Evolutionary conservation across 2,797 vertebrate genomes (phyloP).

Genomic region (Artibeus lituratus): DNA sequence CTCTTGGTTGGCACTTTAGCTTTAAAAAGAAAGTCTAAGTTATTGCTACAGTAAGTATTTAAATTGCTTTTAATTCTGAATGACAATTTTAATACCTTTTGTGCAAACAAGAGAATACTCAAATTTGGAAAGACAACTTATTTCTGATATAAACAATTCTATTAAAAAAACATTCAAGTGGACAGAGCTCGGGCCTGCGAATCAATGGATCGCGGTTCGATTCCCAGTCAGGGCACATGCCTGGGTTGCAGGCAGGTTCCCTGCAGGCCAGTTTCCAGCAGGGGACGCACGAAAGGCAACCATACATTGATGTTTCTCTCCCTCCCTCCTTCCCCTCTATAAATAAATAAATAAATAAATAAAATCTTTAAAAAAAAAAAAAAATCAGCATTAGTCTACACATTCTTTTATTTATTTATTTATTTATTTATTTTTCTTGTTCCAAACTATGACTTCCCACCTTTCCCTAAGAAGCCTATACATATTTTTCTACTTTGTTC

Average conservation of each 20-base stretch:
- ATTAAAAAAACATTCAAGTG: slow-evolving; percentile 5
- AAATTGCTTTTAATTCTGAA: slow-evolving; percentile 13
- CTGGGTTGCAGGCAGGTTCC: too few species aligned
- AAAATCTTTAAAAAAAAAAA: too few species aligned
- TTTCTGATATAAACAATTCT: neutral
- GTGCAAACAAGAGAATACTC: neutral
- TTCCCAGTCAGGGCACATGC: too few species aligned
- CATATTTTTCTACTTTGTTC: slow-evolving; percentile 5
- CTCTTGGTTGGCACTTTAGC: slow-evolving; percentile 57
- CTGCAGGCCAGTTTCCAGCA: too few species aligned
- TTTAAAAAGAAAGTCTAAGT: slow-evolving; percentile 51
- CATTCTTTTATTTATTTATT: neutral
- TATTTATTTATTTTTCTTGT: neutral
- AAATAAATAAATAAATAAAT: too few species aligned
- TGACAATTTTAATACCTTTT: neutral
- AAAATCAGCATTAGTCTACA: neutral
- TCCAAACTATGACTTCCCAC: neutral
- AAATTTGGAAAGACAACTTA: slow-evolving; percentile 12
- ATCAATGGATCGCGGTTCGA: too few species aligned
- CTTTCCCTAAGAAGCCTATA: neutral
- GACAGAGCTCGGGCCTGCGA: too few species aligned
- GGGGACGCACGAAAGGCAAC: too few species aligned
- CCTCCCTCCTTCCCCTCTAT: too few species aligned
- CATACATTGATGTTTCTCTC: too few species aligned
- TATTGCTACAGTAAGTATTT: slow-evolving; percentile 31